Evolutionary conservation across 2,888 invertebrate genomes (phyloP).

Genomic region (Parnassius smintheus): DNA sequence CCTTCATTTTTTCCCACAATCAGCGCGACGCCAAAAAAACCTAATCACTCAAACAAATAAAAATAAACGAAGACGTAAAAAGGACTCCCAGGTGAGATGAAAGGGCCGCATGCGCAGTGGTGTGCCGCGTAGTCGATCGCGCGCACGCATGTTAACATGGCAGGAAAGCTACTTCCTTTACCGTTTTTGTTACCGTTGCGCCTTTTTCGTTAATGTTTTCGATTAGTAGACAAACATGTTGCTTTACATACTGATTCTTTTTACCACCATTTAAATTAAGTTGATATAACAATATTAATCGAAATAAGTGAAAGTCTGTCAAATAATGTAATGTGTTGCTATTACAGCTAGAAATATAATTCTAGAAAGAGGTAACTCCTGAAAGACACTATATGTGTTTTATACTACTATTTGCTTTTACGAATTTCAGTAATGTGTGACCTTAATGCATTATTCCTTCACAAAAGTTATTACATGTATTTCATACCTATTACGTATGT

Average conservation of each 20-base stretch:
- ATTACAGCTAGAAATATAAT: no score
- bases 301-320: neutral
- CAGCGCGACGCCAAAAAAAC: slow-evolving; percentile 60
- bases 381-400: no score
- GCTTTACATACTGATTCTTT: slow-evolving; percentile 5
- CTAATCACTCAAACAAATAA: slow-evolving; percentile 64
- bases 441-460: no score
- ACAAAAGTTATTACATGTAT: no score
- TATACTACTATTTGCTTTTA: no score
- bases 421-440: no score
- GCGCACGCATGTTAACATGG: slow-evolving; percentile 60
- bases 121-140: slow-evolving; percentile 43
- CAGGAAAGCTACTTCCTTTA: slow-evolving; percentile 64
- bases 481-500: no score
- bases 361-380: neutral
- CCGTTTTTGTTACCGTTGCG: slow-evolving; percentile 45
- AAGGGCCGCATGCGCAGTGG: slow-evolving; percentile 49
- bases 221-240: slow-evolving; percentile 6
- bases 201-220: slow-evolving; percentile 20
- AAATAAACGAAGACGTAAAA: slow-evolving; percentile 48
- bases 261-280: neutral
- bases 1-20: slow-evolving; percentile 66
- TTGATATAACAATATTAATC: no score
- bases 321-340: neutral
- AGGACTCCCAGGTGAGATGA: slow-evolving; percentile 73